These are phyloP conservation scores for Plebejus melissa DNA, from an alignment of 2,888 invertebrate genomes.

Conservation along the genomic window DNA sequence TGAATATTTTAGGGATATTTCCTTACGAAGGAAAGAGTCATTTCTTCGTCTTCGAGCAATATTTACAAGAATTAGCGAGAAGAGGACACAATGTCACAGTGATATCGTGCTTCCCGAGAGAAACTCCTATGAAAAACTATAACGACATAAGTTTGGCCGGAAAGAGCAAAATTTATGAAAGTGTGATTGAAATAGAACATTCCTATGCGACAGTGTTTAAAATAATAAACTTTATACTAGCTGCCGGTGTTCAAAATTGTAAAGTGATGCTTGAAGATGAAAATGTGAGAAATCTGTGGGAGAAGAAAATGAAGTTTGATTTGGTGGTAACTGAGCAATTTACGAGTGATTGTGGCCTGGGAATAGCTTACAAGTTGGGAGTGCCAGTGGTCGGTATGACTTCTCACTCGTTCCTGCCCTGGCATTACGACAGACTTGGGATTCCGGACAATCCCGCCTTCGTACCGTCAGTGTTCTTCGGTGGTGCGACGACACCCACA, in stretches of 20 bases:
- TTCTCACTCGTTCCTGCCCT: conserved; percentile 71
- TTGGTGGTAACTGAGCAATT: conserved; percentile 72
- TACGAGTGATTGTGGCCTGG: conserved; percentile 74
- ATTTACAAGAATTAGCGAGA: conserved; percentile 72
- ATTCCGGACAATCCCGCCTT: conserved; percentile 74
- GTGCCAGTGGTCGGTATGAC: conserved; percentile 71
- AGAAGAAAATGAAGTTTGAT: conserved; percentile 63
- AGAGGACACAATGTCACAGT: conserved; percentile 81
- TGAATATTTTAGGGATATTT: conserved; percentile 77
- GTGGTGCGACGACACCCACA: conserved; percentile 58
- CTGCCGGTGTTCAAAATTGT: conserved; percentile 37
- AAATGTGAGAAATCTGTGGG: conserved; percentile 40
- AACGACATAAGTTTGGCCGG: conserved; percentile 40
- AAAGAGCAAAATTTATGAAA: conserved; percentile 36
- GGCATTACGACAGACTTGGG: conserved; percentile 70
- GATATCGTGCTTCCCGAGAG: conserved; percentile 74
- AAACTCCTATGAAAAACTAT: conserved; percentile 43
- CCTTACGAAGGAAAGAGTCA: conserved; percentile 81
- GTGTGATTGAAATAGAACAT: conserved; percentile 35
- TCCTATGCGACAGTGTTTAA: conserved; percentile 33
- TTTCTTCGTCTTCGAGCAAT: conserved; percentile 76
- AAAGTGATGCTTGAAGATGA: conserved; percentile 36
- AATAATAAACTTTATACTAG: conserved; percentile 31
- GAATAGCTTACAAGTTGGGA: conserved; percentile 66
- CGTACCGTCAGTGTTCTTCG: conserved; percentile 68